Evolutionary conservation across 2,888 invertebrate species (phyloP).

Genomic region (Drosophila limbata): DNA sequence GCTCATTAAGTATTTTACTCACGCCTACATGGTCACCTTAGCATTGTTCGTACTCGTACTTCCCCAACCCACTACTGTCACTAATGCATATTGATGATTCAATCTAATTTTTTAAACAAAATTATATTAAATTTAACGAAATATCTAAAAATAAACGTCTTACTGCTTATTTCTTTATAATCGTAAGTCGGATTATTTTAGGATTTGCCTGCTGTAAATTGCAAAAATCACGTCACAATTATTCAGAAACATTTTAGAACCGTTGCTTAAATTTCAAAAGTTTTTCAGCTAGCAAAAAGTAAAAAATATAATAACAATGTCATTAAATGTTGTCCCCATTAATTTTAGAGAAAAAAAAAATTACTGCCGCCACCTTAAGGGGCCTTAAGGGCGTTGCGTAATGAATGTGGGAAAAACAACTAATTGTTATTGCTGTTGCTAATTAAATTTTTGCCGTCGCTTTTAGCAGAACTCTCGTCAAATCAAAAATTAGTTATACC

Average conservation of each 20-base stretch:
- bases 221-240: background rate
- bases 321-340: constrained; percentile 24
- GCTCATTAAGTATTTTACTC: constrained; percentile 15
- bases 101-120: too few species aligned
- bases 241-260: background rate
- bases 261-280: background rate
- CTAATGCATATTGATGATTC: background rate
- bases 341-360: constrained; percentile 25
- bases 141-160: too few species aligned
- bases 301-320: constrained; percentile 4
- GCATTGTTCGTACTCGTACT: background rate
- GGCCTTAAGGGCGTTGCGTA: constrained; percentile 27
- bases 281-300: constrained; percentile 4
- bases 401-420: constrained; percentile 51
- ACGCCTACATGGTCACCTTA: constrained; percentile 7
- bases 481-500: constrained; percentile 5
- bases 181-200: too few species aligned
- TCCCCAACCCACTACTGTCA: background rate
- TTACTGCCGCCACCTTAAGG: constrained; percentile 4
- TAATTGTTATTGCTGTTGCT: constrained; percentile 40
- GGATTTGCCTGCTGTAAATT: background rate
- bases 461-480: constrained; percentile 23
- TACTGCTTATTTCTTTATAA: too few species aligned
- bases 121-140: too few species aligned
- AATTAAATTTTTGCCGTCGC: constrained; percentile 47